phyloP scores from a whole-genome alignment of 2,797 vertebrate genomes.

The Anableps anableps region DNA sequence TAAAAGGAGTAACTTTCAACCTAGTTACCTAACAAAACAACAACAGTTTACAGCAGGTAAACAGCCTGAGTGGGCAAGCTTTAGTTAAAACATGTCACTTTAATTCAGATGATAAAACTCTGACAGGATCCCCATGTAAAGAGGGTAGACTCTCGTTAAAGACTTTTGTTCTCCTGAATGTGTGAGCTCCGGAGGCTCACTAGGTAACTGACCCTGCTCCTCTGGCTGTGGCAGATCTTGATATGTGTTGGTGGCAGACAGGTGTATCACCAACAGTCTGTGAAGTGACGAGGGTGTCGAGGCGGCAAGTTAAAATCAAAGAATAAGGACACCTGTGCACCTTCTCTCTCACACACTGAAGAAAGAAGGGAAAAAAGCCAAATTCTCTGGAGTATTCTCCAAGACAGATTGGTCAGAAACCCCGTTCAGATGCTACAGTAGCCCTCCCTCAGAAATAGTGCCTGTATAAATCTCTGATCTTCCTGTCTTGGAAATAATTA shows the following conservation, averaged over 20 bases:
- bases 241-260: constrained; percentile 48
- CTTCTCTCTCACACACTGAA: neutral
- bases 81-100: constrained; percentile 11
- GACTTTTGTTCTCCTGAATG: constrained; percentile 15
- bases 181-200: constrained; percentile 38
- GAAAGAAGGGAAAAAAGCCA: neutral
- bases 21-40: constrained; percentile 36
- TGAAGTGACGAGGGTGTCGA: constrained; percentile 35
- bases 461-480: constrained; percentile 54
- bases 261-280: constrained; percentile 41
- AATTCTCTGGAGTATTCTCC: neutral
- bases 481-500: constrained; percentile 62
- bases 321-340: constrained; percentile 19
- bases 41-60: constrained; percentile 12
- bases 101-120: constrained; percentile 13
- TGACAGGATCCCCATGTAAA: constrained; percentile 22
- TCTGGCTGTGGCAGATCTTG: constrained; percentile 44
- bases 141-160: constrained; percentile 10
- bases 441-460: constrained; percentile 46
- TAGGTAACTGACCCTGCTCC: constrained; percentile 52
- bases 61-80: constrained; percentile 5
- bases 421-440: constrained; percentile 38
- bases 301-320: constrained; percentile 39
- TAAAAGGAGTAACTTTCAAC: constrained; percentile 27
- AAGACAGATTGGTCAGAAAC: constrained; percentile 41